Conservation (phyloP, 2,888 invertebrate species). For the Spisula subtruncata region DNA sequence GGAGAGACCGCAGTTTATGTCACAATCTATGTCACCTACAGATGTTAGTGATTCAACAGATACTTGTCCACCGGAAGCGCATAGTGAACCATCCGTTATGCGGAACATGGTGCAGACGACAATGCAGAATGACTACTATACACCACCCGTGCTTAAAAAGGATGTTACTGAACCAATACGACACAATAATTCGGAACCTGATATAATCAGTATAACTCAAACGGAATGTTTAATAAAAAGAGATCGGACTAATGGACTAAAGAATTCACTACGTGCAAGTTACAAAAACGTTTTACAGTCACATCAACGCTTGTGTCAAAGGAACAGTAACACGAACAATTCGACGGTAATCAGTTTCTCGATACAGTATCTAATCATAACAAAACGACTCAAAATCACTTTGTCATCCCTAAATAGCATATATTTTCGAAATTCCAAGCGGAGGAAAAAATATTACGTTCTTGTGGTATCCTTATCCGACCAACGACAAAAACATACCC, state of each 20-base stretch:
- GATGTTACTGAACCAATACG: too few relatives aligned
- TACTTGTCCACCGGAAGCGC: not conserved
- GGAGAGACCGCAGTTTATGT: not conserved
- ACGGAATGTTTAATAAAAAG: not conserved
- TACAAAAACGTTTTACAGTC: not conserved
- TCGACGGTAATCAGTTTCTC: not conserved
- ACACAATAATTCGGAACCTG: too few relatives aligned
- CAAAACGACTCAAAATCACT: not conserved
- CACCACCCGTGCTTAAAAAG: too few relatives aligned
- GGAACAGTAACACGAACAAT: not conserved
- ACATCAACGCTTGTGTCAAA: not conserved
- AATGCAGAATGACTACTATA: too few relatives aligned
- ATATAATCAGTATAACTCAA: not conserved
- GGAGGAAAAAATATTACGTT: not conserved
- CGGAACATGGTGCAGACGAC: too few relatives aligned
- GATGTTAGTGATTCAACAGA: not conserved
- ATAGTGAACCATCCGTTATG: not conserved
- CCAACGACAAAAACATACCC: not conserved
- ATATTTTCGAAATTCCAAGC: not conserved
- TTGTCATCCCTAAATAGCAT: not conserved
- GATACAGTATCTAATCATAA: not conserved
- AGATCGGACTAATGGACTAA: not conserved
- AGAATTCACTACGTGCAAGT: not conserved
- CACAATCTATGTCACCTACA: not conserved
- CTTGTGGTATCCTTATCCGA: not conserved